These are phyloP conservation scores for Dicerorhinus sumatrensis DNA, from an alignment of 2,113 vertebrate species.

Conservation along the genomic window DNA sequence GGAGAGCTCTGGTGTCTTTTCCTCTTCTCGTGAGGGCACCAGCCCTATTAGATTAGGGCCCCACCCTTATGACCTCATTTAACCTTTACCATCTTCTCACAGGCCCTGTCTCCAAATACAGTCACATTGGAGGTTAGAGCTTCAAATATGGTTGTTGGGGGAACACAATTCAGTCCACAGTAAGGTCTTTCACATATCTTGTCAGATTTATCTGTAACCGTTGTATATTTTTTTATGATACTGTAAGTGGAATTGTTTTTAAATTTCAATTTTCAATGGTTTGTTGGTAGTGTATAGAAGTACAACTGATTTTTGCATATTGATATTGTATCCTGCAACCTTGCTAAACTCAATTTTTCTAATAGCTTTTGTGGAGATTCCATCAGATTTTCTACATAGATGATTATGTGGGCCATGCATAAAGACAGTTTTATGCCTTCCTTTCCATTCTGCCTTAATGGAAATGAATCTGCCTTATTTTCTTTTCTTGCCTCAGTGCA, in stretches of 20 bases:
- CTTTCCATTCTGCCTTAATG: background rate
- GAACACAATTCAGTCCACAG: background rate
- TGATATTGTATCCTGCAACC: background rate
- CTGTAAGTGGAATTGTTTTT: background rate
- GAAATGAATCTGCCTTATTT: no score
- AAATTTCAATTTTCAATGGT: background rate
- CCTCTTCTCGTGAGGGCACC: no score
- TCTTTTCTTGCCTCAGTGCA: no score
- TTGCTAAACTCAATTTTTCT: background rate
- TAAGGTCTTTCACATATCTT: no score
- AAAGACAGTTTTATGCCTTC: background rate
- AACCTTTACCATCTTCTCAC: no score
- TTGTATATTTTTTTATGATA: background rate
- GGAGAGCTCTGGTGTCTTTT: no score
- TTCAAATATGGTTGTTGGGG: background rate
- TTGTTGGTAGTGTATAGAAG: no score
- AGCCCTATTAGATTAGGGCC: no score
- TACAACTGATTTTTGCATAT: background rate
- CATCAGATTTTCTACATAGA: background rate
- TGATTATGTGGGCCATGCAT: background rate
- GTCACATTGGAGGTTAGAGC: background rate
- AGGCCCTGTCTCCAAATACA: background rate
- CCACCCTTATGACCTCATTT: no score
- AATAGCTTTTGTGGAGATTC: background rate
- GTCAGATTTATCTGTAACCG: no score